Evolutionary conservation across 2,888 invertebrate species (phyloP).

Genomic region (Chamaedrilus cognettii): DNA sequence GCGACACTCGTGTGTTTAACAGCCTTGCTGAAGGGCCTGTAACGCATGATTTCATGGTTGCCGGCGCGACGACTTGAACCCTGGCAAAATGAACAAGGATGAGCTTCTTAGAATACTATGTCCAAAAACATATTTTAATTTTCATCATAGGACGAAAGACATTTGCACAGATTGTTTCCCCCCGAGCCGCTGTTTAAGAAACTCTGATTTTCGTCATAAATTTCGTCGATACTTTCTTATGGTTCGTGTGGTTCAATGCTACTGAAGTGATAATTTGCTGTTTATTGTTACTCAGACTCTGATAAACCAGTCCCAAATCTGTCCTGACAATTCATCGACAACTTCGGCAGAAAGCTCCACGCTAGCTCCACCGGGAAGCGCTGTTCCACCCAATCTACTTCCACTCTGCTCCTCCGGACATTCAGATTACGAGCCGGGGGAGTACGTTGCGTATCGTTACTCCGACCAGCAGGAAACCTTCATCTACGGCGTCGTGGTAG

Average conservation of each 20-base stretch:
- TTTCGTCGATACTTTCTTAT: not conserved
- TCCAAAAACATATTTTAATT: no score
- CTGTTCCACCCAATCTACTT: slow-evolving; percentile 20
- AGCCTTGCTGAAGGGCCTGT: no score
- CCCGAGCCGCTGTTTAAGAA: no score
- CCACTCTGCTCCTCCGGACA: slow-evolving; percentile 13
- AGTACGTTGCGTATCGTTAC: slow-evolving; percentile 28
- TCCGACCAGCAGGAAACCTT: not conserved
- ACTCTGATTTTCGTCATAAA: not conserved
- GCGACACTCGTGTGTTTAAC: no score
- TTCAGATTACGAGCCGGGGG: slow-evolving; percentile 14
- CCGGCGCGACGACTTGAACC: no score
- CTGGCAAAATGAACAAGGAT: no score
- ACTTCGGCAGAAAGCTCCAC: not conserved
- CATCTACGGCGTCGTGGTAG: slow-evolving; percentile 16
- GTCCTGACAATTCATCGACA: not conserved
- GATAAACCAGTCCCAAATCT: no score
- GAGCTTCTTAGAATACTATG: no score
- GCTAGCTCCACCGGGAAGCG: slow-evolving; percentile 25
- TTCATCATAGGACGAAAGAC: no score
- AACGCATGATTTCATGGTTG: no score
- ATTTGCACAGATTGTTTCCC: no score
- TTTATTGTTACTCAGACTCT: no score
- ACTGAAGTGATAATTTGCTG: not conserved
- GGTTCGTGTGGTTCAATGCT: not conserved